Evolutionary conservation across 2,797 vertebrate genomes (phyloP).

Genomic region (Peromyscus eremicus): DNA sequence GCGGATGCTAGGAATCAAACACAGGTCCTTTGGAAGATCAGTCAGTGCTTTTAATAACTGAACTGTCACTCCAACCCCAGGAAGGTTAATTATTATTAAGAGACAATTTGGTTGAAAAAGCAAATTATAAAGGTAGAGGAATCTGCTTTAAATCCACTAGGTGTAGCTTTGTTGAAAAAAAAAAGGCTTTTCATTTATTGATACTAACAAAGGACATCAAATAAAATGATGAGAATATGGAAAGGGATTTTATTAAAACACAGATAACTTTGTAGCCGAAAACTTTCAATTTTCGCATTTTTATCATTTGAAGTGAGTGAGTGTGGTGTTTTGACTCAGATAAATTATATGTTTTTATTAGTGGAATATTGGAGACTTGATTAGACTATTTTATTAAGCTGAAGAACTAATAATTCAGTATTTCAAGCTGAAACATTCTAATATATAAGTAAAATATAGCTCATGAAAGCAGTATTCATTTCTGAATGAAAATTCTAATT

Average conservation of each 20-base stretch:
- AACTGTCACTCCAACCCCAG: not conserved
- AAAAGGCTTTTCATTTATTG: not conserved
- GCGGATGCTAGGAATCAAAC: not conserved
- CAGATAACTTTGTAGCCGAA: not conserved
- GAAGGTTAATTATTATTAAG: not conserved
- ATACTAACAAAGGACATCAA: not conserved
- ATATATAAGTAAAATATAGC: constrained; percentile 50
- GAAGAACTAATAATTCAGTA: constrained; percentile 29
- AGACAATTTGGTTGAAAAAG: constrained; percentile 19
- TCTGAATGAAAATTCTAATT: constrained; percentile 58
- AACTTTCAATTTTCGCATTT: constrained; percentile 29
- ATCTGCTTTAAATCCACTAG: constrained; percentile 40
- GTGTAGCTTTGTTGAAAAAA: not conserved
- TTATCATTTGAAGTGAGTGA: constrained; percentile 45
- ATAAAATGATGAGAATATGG: constrained; percentile 28
- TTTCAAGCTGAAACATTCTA: constrained; percentile 28
- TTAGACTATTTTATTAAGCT: constrained; percentile 58
- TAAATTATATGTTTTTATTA: constrained; percentile 52
- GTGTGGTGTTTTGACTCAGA: constrained; percentile 6
- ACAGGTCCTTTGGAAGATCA: not conserved
- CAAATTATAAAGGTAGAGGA: not conserved
- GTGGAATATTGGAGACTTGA: constrained; percentile 1
- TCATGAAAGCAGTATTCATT: constrained; percentile 50
- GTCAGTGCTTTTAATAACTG: not conserved
- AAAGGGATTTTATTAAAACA: constrained; percentile 22